Conservation (phyloP, 2,113 vertebrate species). For the Sapayoa aenigma region DNA sequence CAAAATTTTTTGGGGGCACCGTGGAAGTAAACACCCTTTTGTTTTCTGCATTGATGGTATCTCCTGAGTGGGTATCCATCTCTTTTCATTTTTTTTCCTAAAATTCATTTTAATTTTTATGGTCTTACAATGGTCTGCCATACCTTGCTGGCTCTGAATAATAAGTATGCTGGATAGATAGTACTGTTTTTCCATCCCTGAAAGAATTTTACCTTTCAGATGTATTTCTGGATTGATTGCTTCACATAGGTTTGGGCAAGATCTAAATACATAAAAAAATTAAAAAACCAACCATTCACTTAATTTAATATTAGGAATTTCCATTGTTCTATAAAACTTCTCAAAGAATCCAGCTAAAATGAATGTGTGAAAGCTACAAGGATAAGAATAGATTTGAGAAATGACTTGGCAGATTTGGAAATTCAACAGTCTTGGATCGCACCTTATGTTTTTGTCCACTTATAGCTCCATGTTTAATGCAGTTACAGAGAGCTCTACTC, state of each 20-base stretch:
- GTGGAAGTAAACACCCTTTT: not conserved
- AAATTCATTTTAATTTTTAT: not conserved
- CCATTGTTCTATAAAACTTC: not conserved
- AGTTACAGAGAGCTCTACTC: not conserved
- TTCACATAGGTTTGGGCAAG: conserved; percentile 2
- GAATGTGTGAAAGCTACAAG: not conserved
- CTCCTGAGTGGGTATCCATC: not conserved
- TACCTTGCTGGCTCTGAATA: not conserved
- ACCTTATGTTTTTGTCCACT: not conserved
- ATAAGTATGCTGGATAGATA: not conserved
- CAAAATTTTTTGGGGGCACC: not conserved
- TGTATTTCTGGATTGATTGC: not conserved
- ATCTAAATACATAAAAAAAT: conserved; percentile 54
- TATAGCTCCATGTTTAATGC: not conserved
- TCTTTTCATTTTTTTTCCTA: not conserved
- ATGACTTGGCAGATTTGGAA: not conserved
- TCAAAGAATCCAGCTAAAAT: not conserved
- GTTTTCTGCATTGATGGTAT: not conserved
- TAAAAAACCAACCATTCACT: not conserved
- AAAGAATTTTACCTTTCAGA: conserved; percentile 7
- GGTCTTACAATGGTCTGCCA: not conserved
- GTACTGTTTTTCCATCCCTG: not conserved
- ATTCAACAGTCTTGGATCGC: not conserved
- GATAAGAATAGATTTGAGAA: not conserved
- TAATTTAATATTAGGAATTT: not conserved